Evolutionary conservation across 2,888 invertebrate genomes (phyloP), one percentile per base, ranked within the genome.

Genomic region (Agrotis ipsilon): DNA sequence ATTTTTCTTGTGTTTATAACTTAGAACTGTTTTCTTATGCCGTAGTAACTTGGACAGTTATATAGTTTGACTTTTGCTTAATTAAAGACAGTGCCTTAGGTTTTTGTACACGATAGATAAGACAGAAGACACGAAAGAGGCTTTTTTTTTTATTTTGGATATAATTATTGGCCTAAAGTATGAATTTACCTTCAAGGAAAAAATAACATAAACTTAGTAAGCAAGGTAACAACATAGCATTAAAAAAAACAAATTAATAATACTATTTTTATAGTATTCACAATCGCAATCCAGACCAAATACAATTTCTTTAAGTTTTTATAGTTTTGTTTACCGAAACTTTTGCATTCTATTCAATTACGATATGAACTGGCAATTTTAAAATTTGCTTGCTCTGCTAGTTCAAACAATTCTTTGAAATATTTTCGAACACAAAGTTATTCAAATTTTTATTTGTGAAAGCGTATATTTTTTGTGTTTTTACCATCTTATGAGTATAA

Each of bases 311-410:
- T 68, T 55, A 39, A 39, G 24, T 74, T 74, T 72, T 74, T 74
- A 75, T 59, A 24, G 58, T 58, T 75, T 3, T 68, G 75, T 74
- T 62, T 63, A 54, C 62, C 7, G 11, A 59, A 75, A 68, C 48
- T 48, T 58, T 9, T 32, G 19, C 6, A 54, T 62, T 52, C 9
- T 18, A 6, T 74, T 43, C 61, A 62, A 68, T 67, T 74, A 19
- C 45, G 54, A 13, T 14, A 39, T 6, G n/a, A 6, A 39, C 13
- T 24, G 14, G n/a, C 24, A 9, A 45, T 49, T 59, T 14, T 18
- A 21, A 46, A 72, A 55, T 62, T 4, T 59, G 18, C 43, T 16
- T 43, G 32, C 32, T 19, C 4, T 49, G 21, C 13, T 16, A 49
- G 39, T n/a, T 3, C 32, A 21, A 21, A 18, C 16, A n/a, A 32